These are phyloP conservation scores for Xestia ashworthii DNA, from an alignment of 2,888 invertebrate species.

Conservation along the genomic window DNA sequence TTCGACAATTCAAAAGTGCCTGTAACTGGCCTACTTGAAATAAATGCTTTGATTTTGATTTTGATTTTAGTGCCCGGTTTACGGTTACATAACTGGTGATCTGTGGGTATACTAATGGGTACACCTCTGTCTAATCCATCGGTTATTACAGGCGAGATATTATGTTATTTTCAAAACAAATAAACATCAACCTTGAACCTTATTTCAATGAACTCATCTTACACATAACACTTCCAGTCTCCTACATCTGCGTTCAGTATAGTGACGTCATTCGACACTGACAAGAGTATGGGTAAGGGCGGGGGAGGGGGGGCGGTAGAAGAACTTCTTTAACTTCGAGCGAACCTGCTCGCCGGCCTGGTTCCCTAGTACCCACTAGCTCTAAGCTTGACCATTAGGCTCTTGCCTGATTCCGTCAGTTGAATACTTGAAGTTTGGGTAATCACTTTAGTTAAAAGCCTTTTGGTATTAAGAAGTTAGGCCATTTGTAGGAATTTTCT, in stretches of 20 bases:
- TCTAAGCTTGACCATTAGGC: constrained; percentile 46
- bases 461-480: constrained; percentile 31
- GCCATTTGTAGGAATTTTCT: not conserved
- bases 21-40: no score
- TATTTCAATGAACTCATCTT: not conserved
- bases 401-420: constrained; percentile 32
- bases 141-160: not conserved
- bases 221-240: constrained; percentile 35
- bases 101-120: not conserved
- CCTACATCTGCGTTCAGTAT: constrained; percentile 29
- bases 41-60: no score
- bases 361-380: constrained; percentile 33
- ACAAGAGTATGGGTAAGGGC: constrained; percentile 33
- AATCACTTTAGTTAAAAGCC: constrained; percentile 38
- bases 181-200: not conserved
- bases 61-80: no score
- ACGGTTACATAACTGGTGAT: no score
- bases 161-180: not conserved
- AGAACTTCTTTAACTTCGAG: constrained; percentile 31
- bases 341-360: not conserved
- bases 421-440: constrained; percentile 41
- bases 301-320: constrained; percentile 26
- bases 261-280: constrained; percentile 58
- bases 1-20: no score
- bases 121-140: not conserved